phyloP scores from a whole-genome alignment of 2,888 invertebrate genomes.

The Abrostola tripartita region DNA sequence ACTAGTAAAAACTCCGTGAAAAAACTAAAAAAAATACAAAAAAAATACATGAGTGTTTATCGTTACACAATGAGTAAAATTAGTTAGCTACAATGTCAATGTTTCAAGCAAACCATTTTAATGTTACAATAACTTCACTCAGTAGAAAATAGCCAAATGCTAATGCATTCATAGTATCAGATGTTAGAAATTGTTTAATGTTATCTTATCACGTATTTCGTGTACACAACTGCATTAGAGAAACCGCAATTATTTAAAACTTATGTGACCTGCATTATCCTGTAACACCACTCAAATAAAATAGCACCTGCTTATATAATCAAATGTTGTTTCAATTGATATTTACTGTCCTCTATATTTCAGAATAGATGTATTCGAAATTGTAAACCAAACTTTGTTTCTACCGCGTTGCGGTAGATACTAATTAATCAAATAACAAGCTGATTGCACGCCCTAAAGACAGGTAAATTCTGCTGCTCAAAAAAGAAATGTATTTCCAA shows the following conservation, averaged over 20 bases:
- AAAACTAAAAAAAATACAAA: conserved; percentile 19
- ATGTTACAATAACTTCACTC: conserved; percentile 34
- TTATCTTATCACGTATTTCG: conserved; percentile 14
- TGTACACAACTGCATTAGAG: conserved; percentile 23
- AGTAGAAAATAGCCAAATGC: conserved; percentile 45
- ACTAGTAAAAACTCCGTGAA: conserved; percentile 9
- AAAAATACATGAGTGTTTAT: conserved; percentile 30
- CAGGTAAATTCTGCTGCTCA: not conserved
- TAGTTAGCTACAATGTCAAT: conserved; percentile 50
- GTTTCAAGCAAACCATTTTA: conserved; percentile 41
- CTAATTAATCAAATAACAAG: not conserved
- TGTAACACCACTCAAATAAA: conserved; percentile 54
- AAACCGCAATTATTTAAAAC: conserved; percentile 18
- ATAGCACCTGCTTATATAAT: conserved; percentile 31
- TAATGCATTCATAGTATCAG: conserved; percentile 28
- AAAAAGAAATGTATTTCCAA: no score
- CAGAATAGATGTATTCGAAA: not conserved
- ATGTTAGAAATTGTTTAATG: conserved; percentile 23
- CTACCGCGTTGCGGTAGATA: not conserved
- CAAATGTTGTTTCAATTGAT: conserved; percentile 37
- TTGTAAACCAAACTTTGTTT: not conserved
- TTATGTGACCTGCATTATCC: conserved; percentile 43
- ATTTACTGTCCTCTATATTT: not conserved
- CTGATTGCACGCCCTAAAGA: not conserved
- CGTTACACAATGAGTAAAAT: conserved; percentile 27